Conservation (phyloP, 2,113 vertebrate species). For the Alectura lathami region DNA sequence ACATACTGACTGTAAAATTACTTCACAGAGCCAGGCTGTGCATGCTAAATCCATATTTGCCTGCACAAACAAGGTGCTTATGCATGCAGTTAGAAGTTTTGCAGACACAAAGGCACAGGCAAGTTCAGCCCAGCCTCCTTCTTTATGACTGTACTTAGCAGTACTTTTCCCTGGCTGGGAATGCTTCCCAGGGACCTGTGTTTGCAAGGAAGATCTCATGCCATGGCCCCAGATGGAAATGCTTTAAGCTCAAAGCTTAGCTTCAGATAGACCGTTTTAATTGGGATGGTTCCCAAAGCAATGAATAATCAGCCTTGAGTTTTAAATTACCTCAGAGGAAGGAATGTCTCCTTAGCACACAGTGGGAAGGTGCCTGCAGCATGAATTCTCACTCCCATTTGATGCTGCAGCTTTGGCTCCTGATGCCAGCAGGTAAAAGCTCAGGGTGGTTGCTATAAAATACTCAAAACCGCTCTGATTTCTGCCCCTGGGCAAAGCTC, state of each 20-base stretch:
- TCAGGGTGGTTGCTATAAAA: not conserved
- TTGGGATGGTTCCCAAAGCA: constrained; percentile 48
- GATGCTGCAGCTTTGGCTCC: not conserved
- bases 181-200: not conserved
- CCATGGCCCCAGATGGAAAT: not conserved
- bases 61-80: constrained; percentile 47
- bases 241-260: not conserved
- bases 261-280: constrained; percentile 30
- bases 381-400: not conserved
- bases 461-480: not conserved
- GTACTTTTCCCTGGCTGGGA: not conserved
- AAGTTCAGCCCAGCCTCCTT: constrained; percentile 7
- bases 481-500: not conserved
- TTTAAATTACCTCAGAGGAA: not conserved
- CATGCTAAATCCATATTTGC: constrained; percentile 58
- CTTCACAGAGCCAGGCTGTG: constrained; percentile 56
- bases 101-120: not conserved
- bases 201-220: not conserved
- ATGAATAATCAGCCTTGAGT: constrained; percentile 36
- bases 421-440: not conserved
- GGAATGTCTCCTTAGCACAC: not conserved
- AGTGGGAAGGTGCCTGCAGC: not conserved
- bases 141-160: not conserved
- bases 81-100: constrained; percentile 31
- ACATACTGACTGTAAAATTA: constrained; percentile 52